These are phyloP conservation scores for Phymastichus coffea DNA, from an alignment of 1,140 invertebrate genomes.

Conservation along the genomic window DNA sequence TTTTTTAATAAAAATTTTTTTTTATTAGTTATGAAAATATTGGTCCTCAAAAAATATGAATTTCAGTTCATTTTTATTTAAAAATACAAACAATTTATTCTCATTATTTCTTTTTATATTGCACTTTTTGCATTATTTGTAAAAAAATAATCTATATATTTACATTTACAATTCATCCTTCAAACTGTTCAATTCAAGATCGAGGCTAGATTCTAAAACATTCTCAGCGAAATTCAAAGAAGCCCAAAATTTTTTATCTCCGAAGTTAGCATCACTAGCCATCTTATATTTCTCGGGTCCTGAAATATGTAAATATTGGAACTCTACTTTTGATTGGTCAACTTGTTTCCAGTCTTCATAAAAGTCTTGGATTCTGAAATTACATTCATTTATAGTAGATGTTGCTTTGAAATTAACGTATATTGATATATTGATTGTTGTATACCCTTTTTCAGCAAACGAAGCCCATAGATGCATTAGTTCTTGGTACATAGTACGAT, in stretches of 20 bases:
- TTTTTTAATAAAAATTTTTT: background rate
- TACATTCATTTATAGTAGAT: too few relatives aligned
- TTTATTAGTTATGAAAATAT: background rate
- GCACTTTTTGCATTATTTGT: background rate
- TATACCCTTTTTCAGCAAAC: slow-evolving; percentile 59
- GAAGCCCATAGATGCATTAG: slow-evolving; percentile 56
- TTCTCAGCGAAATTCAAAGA: slow-evolving; percentile 57
- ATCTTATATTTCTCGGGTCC: slow-evolving; percentile 48
- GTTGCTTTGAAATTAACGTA: too few relatives aligned
- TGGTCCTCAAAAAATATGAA: background rate
- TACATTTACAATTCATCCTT: slow-evolving; percentile 32
- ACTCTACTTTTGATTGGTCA: slow-evolving; percentile 39
- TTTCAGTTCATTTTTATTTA: background rate
- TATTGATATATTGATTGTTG: too few relatives aligned
- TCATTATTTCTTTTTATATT: background rate
- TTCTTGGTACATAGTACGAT: slow-evolving; percentile 54
- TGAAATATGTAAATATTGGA: slow-evolving; percentile 54
- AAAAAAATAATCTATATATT: background rate
- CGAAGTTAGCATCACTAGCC: slow-evolving; percentile 49
- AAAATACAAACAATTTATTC: background rate
- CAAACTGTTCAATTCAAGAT: slow-evolving; percentile 11
- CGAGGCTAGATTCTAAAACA: too few relatives aligned
- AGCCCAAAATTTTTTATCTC: slow-evolving; percentile 56
- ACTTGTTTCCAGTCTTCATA: slow-evolving; percentile 38
- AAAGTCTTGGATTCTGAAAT: slow-evolving; percentile 37